Evolutionary conservation across 2,797 vertebrate species (phyloP), one percentile per base, ranked within the genome.

Genomic region (Lophotriccus pileatus): DNA sequence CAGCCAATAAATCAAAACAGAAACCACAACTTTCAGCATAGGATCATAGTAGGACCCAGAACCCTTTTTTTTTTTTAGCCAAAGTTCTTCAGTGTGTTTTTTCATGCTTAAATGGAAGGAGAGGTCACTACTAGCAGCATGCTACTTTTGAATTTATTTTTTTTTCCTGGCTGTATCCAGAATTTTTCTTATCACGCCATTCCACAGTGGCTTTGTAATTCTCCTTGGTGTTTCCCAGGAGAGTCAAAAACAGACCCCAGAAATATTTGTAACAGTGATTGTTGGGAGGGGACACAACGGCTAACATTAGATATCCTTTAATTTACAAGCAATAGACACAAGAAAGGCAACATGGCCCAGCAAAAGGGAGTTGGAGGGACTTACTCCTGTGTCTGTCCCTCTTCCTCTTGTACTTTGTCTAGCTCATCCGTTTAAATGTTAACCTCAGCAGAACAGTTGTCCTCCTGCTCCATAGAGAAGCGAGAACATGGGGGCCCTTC

Each of bases 201-300:
- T 92, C 69, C 91, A 91, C 73, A 36, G 69, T 49, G 59, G 66
- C 69, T 93, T 94, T 91, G 39, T 81, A 94, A 92, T 93, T 96
- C 87, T 93, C 82, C 58, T 84, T 3, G 0, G 34, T 67, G 76
- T 84, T 93, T 95, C 94, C 90, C 80, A 68, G 76, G 36, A 95
- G 82, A 95, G 72, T 36, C 62, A 89, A 87, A 94, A 94, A 87
- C 55, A 87, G 69, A 91, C 62, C 73, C 72, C 76, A 70, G 82
- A 67, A 95, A 73, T 15, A 3, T 81, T 60, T 89, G 62, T 88
- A 88, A 60, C 36, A n/a, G 76, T 46, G 73, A 70, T 93, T 92
- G 63, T 1, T 75, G 59, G 62, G 79, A 95, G 76, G 83, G 30
- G 11, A 93, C 79, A 88, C 87, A 86, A 93, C 86, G 88, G 79